A percentile compares a stretch with the other conserved stretches of the same genome.
Conservation (phyloP, 2,113 vertebrate genomes). For the Nicator chloris region DNA sequence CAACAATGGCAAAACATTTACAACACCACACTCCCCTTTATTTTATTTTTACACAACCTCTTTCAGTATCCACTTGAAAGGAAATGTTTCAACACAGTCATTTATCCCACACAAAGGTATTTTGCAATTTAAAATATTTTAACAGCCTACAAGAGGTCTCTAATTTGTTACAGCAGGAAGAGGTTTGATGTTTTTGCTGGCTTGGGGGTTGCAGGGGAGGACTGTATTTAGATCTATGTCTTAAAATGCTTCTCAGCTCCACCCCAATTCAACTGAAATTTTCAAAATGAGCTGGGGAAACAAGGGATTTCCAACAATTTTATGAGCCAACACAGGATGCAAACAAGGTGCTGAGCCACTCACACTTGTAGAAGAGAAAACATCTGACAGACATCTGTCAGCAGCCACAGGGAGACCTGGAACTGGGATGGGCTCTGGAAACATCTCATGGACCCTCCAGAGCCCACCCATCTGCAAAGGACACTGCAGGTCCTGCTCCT, state of each 20-base stretch:
- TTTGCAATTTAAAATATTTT: background rate
- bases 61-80: background rate
- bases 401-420: background rate
- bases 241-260: background rate
- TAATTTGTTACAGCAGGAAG: background rate
- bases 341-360: background rate
- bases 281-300: background rate
- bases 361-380: background rate
- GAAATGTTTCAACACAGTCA: background rate
- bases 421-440: background rate
- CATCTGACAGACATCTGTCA: background rate
- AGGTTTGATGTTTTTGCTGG: background rate
- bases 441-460: background rate
- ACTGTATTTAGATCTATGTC: background rate
- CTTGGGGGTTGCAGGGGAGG: background rate
- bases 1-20: background rate
- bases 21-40: too few relatives aligned
- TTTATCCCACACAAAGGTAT: background rate
- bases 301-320: background rate
- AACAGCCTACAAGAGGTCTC: background rate
- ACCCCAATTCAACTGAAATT: background rate
- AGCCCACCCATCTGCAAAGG: background rate
- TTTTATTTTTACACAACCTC: too few relatives aligned
- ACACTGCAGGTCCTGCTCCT: background rate
- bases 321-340: fast-evolving